A percentile compares a stretch with the other conserved stretches of the same genome.
Evolutionary conservation across 2,797 vertebrate species (phyloP).

Genomic region (Lithobates pipiens): DNA sequence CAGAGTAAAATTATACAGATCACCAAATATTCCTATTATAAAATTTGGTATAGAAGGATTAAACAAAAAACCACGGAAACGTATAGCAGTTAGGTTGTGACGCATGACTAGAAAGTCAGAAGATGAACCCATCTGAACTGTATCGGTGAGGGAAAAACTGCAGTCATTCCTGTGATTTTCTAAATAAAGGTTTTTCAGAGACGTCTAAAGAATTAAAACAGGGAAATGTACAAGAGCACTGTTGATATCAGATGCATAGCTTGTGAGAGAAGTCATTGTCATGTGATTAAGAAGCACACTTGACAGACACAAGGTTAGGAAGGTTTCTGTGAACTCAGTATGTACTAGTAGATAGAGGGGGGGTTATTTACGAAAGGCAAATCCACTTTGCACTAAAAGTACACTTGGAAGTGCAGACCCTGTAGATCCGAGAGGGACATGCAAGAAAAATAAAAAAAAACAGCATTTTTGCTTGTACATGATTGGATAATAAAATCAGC

Average conservation of each 20-base stretch:
- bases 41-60: too few species aligned
- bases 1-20: too few species aligned
- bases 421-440: too few species aligned
- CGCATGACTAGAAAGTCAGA: neutral
- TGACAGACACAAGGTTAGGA: slow-evolving; percentile 57
- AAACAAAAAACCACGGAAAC: too few species aligned
- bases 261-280: slow-evolving; percentile 30
- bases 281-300: slow-evolving; percentile 47
- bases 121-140: neutral
- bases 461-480: too few species aligned
- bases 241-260: slow-evolving; percentile 46
- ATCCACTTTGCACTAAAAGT: too few species aligned
- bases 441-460: too few species aligned
- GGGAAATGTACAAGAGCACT: neutral
- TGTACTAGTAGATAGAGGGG: neutral
- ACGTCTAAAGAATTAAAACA: neutral
- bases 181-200: neutral
- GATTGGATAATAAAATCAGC: too few species aligned
- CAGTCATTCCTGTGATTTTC: neutral
- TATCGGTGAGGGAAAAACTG: neutral
- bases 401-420: too few species aligned
- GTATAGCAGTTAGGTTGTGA: neutral
- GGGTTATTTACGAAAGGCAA: too few species aligned
- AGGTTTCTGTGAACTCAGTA: slow-evolving; percentile 49
- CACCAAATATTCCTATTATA: too few species aligned